A percentile compares a stretch with the other conserved stretches of the same genome.
Evolutionary conservation across 1,140 invertebrate genomes (phyloP).

Genomic region (Neodiprion pinetum): DNA sequence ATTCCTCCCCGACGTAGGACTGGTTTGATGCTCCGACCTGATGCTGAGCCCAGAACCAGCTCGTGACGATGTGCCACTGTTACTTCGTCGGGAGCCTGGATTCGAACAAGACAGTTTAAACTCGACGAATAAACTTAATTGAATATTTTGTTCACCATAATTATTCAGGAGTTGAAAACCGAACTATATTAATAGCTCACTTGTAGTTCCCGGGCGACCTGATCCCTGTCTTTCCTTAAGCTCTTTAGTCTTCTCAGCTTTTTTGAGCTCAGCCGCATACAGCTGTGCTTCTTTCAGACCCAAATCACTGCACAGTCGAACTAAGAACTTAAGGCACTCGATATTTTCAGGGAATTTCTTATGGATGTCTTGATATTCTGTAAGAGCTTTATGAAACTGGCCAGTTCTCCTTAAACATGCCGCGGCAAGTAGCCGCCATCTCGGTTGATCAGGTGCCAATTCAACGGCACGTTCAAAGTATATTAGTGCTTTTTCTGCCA

Average conservation of each 20-base stretch:
- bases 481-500: slow-evolving; percentile 85
- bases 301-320: slow-evolving; percentile 82
- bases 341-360: slow-evolving; percentile 84
- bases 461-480: slow-evolving; percentile 90
- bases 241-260: slow-evolving; percentile 83
- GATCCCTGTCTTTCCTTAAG: slow-evolving; percentile 68
- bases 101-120: slow-evolving; percentile 13
- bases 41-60: slow-evolving; percentile 64
- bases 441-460: slow-evolving; percentile 85
- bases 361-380: slow-evolving; percentile 82
- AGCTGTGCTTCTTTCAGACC: slow-evolving; percentile 82
- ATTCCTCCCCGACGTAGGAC: slow-evolving; percentile 41
- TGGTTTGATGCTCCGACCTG: slow-evolving; percentile 57
- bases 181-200: slow-evolving; percentile 26
- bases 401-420: slow-evolving; percentile 83
- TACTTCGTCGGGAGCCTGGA: slow-evolving; percentile 63
- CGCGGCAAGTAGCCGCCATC: slow-evolving; percentile 86
- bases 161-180: neutral
- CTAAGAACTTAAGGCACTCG: slow-evolving; percentile 86
- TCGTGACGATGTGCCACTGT: slow-evolving; percentile 66
- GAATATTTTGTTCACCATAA: slow-evolving; percentile 17
- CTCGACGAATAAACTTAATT: slow-evolving; percentile 19
- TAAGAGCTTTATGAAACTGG: slow-evolving; percentile 83
- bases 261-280: slow-evolving; percentile 82
- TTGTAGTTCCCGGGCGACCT: slow-evolving; percentile 62